Percentiles rank a stretch among this genome's conserved stretches.
Evolutionary conservation across 2,113 vertebrate species (phyloP).

Genomic region (Cyprinodon variegatus): DNA sequence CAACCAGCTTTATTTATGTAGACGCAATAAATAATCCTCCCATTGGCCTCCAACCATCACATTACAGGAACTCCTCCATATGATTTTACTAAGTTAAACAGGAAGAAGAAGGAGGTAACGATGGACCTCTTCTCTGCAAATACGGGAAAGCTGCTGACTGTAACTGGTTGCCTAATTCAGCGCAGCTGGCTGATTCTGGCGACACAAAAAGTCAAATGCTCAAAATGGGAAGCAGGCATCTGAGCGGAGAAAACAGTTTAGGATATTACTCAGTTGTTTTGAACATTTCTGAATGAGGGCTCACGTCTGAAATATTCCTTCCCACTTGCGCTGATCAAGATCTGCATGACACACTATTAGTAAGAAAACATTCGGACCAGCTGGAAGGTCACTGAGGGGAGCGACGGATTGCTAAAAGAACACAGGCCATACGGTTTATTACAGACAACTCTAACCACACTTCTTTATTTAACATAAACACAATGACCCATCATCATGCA

Average conservation of each 20-base stretch:
- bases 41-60: neutral
- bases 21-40: neutral
- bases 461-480: conserved; percentile 42
- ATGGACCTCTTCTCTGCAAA: conserved; percentile 28
- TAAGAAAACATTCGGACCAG: conserved; percentile 7
- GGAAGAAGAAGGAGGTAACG: neutral
- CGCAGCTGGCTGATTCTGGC: conserved; percentile 52
- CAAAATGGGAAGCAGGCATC: conserved; percentile 51
- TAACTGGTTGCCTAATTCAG: conserved; percentile 58
- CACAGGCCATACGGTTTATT: conserved; percentile 32
- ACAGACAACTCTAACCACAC: conserved; percentile 9
- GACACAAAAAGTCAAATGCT: conserved; percentile 42
- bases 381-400: conserved; percentile 3
- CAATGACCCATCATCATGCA: conserved; percentile 27
- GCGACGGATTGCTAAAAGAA: conserved; percentile 23
- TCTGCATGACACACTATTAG: conserved; percentile 13
- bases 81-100: conserved; percentile 43
- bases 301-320: neutral
- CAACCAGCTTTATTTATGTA: conserved; percentile 6
- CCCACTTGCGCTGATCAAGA: neutral
- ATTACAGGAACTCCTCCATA: conserved; percentile 51
- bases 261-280: neutral
- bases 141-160: conserved; percentile 2
- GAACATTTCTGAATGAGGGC: conserved; percentile 48
- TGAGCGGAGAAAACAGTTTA: conserved; percentile 40